These are phyloP conservation scores for Corticium candelabrum DNA, from an alignment of 37 sponge, comb jelly and placozoan species.

Conservation along the genomic window DNA sequence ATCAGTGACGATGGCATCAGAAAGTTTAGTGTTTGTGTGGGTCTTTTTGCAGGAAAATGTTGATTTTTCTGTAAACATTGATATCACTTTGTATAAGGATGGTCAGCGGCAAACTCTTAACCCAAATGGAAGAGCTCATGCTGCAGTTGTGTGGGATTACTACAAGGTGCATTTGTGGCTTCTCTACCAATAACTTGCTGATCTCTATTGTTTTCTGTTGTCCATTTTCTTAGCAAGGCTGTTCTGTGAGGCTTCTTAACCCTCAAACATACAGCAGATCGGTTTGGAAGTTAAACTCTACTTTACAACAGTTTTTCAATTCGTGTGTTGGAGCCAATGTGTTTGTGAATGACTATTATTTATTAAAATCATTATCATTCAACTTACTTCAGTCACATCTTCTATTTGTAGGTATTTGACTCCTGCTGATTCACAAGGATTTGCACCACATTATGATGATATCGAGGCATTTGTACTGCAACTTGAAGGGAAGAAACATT, in stretches of 20 bases:
- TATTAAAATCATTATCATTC: neutral
- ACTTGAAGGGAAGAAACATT: constrained; percentile 91
- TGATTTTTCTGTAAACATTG: constrained; percentile 70
- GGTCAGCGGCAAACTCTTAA: constrained; percentile 75
- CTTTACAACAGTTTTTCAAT: constrained; percentile 80
- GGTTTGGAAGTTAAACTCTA: constrained; percentile 71
- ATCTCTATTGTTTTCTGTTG: too few relatives aligned
- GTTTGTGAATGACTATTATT: constrained; percentile 42
- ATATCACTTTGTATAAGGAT: constrained; percentile 70
- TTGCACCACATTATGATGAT: constrained; percentile 99
- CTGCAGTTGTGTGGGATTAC: constrained; percentile 63
- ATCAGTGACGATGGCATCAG: neutral
- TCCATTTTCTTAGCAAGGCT: constrained; percentile 54
- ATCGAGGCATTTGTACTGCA: constrained; percentile 98
- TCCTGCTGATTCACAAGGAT: constrained; percentile 88
- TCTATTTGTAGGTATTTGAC: constrained; percentile 65
- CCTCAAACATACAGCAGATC: constrained; percentile 76
- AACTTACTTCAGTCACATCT: neutral
- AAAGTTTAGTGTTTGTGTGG: neutral
- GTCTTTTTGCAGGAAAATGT: constrained; percentile 38
- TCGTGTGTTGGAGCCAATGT: constrained; percentile 81
- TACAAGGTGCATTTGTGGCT: constrained; percentile 56
- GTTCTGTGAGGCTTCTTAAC: constrained; percentile 83
- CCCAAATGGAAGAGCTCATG: constrained; percentile 62
- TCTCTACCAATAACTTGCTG: too few relatives aligned